Evolutionary conservation across 2,797 vertebrate genomes (phyloP).

Genomic region (Acanthurus tractus): DNA sequence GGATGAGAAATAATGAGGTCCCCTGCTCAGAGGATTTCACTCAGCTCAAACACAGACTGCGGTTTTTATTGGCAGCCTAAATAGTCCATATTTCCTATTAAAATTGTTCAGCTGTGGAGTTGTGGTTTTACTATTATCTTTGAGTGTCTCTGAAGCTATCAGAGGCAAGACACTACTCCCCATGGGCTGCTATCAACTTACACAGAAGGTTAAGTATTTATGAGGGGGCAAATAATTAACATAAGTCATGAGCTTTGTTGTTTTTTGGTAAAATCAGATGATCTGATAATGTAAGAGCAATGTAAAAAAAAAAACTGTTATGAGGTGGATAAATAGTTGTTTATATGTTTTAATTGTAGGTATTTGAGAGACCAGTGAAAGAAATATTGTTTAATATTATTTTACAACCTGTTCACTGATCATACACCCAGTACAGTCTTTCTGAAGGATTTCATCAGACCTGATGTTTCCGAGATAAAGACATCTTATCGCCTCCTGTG

Average conservation of each 20-base stretch:
- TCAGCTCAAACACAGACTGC: conserved; percentile 55
- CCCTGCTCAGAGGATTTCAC: conserved; percentile 66
- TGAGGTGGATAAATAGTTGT: conserved; percentile 19
- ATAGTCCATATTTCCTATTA: conserved; percentile 22
- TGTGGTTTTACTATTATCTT: conserved; percentile 26
- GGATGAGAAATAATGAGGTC: conserved; percentile 71
- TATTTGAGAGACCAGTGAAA: neutral
- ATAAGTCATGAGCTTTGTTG: conserved; percentile 3
- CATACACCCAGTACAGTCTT: conserved; percentile 18
- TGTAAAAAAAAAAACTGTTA: neutral
- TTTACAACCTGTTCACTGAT: conserved; percentile 21
- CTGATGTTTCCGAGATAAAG: conserved; percentile 35
- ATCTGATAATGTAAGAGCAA: neutral
- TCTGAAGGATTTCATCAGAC: conserved; percentile 23
- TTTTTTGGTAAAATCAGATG: neutral
- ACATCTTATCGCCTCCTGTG: neutral
- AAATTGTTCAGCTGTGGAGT: conserved; percentile 27
- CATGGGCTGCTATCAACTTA: conserved; percentile 44
- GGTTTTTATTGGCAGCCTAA: conserved; percentile 54
- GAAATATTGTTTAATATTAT: conserved; percentile 17
- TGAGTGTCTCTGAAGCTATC: conserved; percentile 16
- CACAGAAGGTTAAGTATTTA: conserved; percentile 39
- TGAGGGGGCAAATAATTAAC: conserved; percentile 16
- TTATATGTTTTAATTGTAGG: neutral
- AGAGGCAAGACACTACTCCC: conserved; percentile 25